Conservation (phyloP, 2,113 vertebrate species). For the Clarias gariepinus region DNA sequence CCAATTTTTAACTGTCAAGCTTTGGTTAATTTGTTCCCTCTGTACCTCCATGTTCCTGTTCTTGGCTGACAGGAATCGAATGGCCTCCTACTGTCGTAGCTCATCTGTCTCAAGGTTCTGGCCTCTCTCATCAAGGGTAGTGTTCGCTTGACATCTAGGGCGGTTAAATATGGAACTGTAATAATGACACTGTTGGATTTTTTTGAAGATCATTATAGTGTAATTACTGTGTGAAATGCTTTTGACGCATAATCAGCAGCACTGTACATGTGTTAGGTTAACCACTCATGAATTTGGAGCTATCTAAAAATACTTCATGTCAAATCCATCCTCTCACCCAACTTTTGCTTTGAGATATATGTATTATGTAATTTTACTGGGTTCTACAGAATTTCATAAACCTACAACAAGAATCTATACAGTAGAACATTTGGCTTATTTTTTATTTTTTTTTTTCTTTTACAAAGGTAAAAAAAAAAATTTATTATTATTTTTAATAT, state of each 20-base stretch:
- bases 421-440: no score
- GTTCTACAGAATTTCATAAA: no score
- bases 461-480: no score
- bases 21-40: not conserved
- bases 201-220: not conserved
- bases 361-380: no score
- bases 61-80: not conserved
- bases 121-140: not conserved
- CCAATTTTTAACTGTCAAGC: not conserved
- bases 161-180: not conserved
- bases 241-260: not conserved
- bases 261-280: not conserved
- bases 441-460: not conserved
- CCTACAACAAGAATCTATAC: no score
- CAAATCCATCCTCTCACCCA: not conserved
- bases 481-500: no score
- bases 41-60: not conserved
- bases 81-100: not conserved
- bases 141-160: not conserved
- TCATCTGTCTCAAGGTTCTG: not conserved
- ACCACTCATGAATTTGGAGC: not conserved
- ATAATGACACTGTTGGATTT: not conserved
- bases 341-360: no score
- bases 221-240: not conserved
- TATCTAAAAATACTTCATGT: not conserved